A percentile compares a stretch with the other conserved stretches of the same genome.
Conservation (phyloP, 2,888 invertebrate species). For the Polydrusus pterygomalis region DNA sequence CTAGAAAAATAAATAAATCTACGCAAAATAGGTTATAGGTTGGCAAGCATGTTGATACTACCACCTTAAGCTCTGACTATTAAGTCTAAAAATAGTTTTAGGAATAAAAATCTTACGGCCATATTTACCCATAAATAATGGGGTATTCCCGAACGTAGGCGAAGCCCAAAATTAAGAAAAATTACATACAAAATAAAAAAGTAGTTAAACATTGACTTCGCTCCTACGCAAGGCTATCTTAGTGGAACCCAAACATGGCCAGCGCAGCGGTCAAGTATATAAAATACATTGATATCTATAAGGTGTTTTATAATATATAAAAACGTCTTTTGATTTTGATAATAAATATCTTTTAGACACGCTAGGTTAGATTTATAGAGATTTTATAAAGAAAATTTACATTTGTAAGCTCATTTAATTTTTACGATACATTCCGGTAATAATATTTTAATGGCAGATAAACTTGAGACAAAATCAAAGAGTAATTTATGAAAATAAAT, state of each 20-base stretch:
- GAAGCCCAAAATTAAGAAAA: not conserved
- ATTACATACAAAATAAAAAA: slow-evolving; percentile 24
- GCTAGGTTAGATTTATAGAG: not conserved
- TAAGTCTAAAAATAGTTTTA: too few relatives aligned
- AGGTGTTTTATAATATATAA: slow-evolving; percentile 17
- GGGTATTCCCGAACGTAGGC: not conserved
- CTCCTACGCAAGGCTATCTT: slow-evolving; percentile 28
- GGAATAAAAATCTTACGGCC: not conserved
- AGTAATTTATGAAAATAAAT: too few relatives aligned
- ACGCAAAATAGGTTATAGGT: too few relatives aligned
- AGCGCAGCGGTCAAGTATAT: slow-evolving; percentile 4
- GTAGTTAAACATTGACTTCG: slow-evolving; percentile 29
- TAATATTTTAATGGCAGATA: not conserved
- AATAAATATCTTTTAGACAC: slow-evolving; percentile 10
- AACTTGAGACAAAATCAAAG: too few relatives aligned
- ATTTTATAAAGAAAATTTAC: slow-evolving; percentile 3
- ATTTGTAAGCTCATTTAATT: not conserved
- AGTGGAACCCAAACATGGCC: slow-evolving; percentile 16
- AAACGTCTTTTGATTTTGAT: not conserved
- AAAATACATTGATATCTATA: not conserved
- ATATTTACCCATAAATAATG: not conserved
- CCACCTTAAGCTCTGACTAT: too few relatives aligned
- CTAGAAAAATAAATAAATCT: too few relatives aligned
- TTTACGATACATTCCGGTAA: not conserved
- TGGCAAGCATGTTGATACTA: too few relatives aligned